Evolutionary conservation across 2,888 invertebrate species (phyloP), one percentile per base, ranked within the genome.

Genomic region (Erebia aethiops): DNA sequence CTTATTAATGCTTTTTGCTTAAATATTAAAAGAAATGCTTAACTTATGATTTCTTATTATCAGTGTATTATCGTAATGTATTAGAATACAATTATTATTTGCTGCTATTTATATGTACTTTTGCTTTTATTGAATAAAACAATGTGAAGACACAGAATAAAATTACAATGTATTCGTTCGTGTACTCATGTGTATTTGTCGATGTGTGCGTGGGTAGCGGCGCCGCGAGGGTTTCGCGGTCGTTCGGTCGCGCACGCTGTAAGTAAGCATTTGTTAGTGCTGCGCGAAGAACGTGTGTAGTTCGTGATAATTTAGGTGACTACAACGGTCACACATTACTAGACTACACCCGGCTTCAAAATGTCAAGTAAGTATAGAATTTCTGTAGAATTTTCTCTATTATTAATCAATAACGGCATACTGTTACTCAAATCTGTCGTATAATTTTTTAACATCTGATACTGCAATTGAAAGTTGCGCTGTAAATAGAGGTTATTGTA

Each of bases 251-350:
- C 86, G 86, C 88, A 85, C 84, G 83, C 80, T 87, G 82, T 83
- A 79, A 85, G 85, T 83, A 79, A 85, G 85, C 89, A 89, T 88
- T 91, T 84, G 85, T 80, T 84, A 87, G 90, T 89, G 84, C 80
- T 86, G 90, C 89, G 88, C 90, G 89, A 80, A 82, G 84, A 87
- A 88, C 88, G 91, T 84, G 89, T 87, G 91, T 90, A 84, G 89
- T 88, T 87, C 82, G 90, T 90, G 88, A 82, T 84, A 84, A 74
- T 75, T 64, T 78, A 88, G 86, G 91, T 91, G 90, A 86, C 88
- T 88, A 83, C 83, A 88, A 83, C 87, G 89, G 89, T 90, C 90
- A 91, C 87, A 79, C 82, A 82, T 7, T 51, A 51, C 87, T 83
- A 87, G 84, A 85, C 86, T 87, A 89, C 87, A 90, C 85, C 90